Evolutionary conservation across 2,113 vertebrate genomes (phyloP).

Genomic region (Petromus typicus): DNA sequence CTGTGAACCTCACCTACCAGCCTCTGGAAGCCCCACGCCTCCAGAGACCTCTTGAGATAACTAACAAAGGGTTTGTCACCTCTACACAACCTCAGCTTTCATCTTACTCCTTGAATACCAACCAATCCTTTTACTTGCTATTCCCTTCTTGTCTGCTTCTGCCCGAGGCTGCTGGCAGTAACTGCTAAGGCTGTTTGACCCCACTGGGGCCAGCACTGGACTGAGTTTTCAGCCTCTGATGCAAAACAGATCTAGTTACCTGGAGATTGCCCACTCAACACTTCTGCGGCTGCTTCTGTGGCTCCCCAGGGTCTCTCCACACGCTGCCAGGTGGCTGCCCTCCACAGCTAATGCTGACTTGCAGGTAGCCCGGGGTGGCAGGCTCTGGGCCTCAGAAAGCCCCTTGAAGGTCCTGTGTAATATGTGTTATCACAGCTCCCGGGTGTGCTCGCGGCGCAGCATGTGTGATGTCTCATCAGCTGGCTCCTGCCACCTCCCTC

Average conservation of each 20-base stretch:
- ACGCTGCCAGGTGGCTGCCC: constrained; percentile 18
- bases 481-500: neutral
- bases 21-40: neutral
- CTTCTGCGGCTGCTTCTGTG: constrained; percentile 49
- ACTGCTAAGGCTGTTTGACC: neutral
- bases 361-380: neutral
- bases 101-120: neutral
- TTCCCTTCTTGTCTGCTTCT: neutral
- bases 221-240: constrained; percentile 42
- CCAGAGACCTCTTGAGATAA: neutral
- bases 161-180: neutral
- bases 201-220: neutral
- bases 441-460: neutral
- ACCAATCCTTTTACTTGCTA: neutral
- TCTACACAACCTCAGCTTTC: neutral
- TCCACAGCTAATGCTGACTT: neutral
- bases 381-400: neutral
- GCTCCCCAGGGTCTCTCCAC: neutral
- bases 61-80: no score
- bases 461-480: neutral
- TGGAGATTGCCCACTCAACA: constrained; percentile 49
- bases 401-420: neutral
- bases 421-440: fast-evolving
- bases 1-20: neutral
- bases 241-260: constrained; percentile 67